Evolutionary conservation across 2,888 invertebrate species (phyloP).

Genomic region (Synergus japonicus): DNA sequence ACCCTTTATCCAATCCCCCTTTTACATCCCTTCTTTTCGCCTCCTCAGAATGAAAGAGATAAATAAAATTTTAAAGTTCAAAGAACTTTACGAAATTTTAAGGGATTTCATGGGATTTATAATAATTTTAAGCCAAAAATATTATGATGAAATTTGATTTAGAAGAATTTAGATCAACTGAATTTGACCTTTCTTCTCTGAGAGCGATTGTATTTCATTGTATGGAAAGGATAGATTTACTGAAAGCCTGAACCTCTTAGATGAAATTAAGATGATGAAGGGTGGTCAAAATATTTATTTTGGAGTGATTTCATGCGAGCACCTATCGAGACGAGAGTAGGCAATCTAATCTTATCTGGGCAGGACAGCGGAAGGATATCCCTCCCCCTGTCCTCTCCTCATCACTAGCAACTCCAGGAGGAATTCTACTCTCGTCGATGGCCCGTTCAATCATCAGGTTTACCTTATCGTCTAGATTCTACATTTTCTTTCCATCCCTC

Average conservation of each 20-base stretch:
- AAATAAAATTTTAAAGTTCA: too few species aligned
- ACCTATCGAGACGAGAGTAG: slow-evolving; percentile 53
- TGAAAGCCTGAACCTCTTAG: background rate
- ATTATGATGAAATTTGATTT: too few species aligned
- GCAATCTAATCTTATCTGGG: slow-evolving; percentile 75
- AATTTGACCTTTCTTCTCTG: background rate
- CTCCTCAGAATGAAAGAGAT: too few species aligned
- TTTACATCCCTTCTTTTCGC: too few species aligned
- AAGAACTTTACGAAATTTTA: too few species aligned
- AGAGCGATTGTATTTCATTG: background rate
- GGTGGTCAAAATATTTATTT: slow-evolving; percentile 31
- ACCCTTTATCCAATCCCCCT: too few species aligned
- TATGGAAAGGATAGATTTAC: background rate
- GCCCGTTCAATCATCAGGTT: slow-evolving; percentile 67
- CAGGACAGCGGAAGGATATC: slow-evolving; percentile 61
- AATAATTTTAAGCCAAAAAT: too few species aligned
- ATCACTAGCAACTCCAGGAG: slow-evolving; percentile 48
- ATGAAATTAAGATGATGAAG: slow-evolving; percentile 30
- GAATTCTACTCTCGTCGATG: slow-evolving; percentile 63
- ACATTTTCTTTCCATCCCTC: slow-evolving; percentile 42
- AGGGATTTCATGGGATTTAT: too few species aligned
- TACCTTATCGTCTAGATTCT: slow-evolving; percentile 30
- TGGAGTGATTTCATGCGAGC: slow-evolving; percentile 30
- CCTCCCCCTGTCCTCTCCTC: slow-evolving; percentile 45
- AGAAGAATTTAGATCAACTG: background rate